Conservation (phyloP, 2,113 vertebrate genomes). For the Ictalurus punctatus region DNA sequence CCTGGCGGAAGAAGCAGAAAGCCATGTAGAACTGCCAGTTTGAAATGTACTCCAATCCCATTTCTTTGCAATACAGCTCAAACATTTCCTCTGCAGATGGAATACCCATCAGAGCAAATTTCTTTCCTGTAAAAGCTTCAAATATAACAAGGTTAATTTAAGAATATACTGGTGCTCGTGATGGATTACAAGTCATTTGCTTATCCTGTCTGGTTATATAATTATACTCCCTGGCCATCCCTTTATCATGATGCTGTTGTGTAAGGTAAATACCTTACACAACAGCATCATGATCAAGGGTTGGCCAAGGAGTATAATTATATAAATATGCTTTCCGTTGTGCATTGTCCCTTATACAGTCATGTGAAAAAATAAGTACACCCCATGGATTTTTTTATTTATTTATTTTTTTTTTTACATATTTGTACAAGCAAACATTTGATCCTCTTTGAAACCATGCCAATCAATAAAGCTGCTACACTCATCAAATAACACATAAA, state of each 20-base stretch:
- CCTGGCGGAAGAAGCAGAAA: conserved; percentile 77
- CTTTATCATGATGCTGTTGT: neutral
- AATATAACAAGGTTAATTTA: neutral
- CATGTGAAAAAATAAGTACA: no score
- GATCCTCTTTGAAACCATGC: no score
- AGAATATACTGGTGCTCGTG: neutral
- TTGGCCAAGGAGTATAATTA: no score
- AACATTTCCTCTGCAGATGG: conserved; percentile 72
- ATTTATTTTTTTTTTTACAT: no score
- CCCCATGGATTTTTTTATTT: no score
- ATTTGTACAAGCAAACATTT: no score
- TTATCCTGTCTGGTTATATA: neutral
- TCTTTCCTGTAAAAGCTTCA: conserved; percentile 63
- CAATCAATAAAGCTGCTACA: no score
- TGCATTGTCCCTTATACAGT: neutral
- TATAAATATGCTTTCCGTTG: neutral
- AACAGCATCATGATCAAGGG: no score
- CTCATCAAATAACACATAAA: no score
- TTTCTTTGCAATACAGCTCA: conserved; percentile 67
- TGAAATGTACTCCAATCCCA: conserved; percentile 51
- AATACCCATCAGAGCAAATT: conserved; percentile 64
- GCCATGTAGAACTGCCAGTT: conserved; percentile 83
- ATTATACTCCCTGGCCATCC: neutral
- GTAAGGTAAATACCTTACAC: neutral
- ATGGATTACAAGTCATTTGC: neutral